Conservation (phyloP, 2,797 vertebrate species). For the Scolopax bukidnonensis region DNA sequence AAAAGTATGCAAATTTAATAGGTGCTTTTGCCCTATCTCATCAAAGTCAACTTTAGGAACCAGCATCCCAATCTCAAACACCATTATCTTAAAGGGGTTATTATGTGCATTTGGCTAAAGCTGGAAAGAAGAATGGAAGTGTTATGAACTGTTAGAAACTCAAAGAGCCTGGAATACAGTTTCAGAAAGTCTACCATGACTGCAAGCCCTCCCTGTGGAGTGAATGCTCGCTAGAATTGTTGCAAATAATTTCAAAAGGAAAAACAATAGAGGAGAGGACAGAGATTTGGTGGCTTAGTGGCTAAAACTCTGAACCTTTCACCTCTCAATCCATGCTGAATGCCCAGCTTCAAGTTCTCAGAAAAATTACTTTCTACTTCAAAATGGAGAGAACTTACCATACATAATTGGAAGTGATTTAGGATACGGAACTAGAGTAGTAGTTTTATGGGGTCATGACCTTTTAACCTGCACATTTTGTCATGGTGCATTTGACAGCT, state of each 20-base stretch:
- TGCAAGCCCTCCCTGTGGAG: background rate
- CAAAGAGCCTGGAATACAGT: background rate
- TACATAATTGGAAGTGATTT: slow-evolving; percentile 72
- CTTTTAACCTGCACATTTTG: slow-evolving; percentile 74
- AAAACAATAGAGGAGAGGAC: background rate
- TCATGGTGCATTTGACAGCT: slow-evolving; percentile 69
- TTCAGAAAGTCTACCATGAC: background rate
- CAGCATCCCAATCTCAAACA: background rate
- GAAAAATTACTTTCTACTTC: slow-evolving; percentile 27
- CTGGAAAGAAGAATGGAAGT: background rate
- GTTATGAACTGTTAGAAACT: background rate
- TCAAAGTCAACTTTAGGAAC: background rate
- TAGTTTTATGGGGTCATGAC: slow-evolving; percentile 72
- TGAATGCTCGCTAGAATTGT: background rate
- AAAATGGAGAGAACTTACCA: slow-evolving; percentile 42
- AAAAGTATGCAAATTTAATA: background rate
- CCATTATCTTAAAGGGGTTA: background rate
- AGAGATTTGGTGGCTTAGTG: background rate
- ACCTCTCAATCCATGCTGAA: background rate
- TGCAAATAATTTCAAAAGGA: slow-evolving; percentile 23
- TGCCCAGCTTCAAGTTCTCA: slow-evolving; percentile 22
- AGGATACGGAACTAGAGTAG: slow-evolving; percentile 57
- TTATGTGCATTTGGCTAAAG: background rate
- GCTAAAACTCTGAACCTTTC: slow-evolving; percentile 9
- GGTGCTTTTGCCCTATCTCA: rapidly evolving